Conservation (phyloP, 92 coral and sea anemone species). For the Pocillopora meandrina region DNA sequence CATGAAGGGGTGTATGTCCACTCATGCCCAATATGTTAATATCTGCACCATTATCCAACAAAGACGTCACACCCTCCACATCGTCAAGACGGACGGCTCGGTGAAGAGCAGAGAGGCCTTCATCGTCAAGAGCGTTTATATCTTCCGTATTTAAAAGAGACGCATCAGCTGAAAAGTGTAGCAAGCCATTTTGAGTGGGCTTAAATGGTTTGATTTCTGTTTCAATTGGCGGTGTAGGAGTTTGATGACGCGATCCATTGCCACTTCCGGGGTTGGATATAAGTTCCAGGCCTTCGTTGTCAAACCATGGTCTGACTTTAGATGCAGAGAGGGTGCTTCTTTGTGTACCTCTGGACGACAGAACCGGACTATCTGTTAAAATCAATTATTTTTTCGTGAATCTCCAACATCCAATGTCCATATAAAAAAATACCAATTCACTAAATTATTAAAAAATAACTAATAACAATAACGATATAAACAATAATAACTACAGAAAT, state of each 20-base stretch:
- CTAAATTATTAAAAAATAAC: too few species aligned
- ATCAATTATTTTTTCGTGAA: background rate
- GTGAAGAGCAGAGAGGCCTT: slow-evolving; percentile 57
- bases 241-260: background rate
- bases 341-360: slow-evolving; percentile 23
- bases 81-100: slow-evolving; percentile 55
- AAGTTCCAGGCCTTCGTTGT: slow-evolving; percentile 24
- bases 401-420: too few species aligned
- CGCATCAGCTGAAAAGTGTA: background rate
- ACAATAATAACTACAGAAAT: too few species aligned
- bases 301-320: slow-evolving; percentile 33
- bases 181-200: background rate
- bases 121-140: slow-evolving; percentile 16
- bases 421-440: too few species aligned
- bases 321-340: slow-evolving; percentile 16
- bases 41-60: slow-evolving; percentile 62
- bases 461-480: too few species aligned
- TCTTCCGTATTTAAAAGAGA: background rate
- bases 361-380: slow-evolving; percentile 2
- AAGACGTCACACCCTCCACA: slow-evolving; percentile 9
- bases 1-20: slow-evolving; percentile 67
- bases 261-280: slow-evolving; percentile 20
- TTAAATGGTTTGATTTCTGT: background rate
- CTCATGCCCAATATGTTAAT: slow-evolving; percentile 29
- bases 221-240: background rate